These are phyloP conservation scores for Molorchus minor DNA, from an alignment of 2,888 invertebrate species.

Conservation along the genomic window DNA sequence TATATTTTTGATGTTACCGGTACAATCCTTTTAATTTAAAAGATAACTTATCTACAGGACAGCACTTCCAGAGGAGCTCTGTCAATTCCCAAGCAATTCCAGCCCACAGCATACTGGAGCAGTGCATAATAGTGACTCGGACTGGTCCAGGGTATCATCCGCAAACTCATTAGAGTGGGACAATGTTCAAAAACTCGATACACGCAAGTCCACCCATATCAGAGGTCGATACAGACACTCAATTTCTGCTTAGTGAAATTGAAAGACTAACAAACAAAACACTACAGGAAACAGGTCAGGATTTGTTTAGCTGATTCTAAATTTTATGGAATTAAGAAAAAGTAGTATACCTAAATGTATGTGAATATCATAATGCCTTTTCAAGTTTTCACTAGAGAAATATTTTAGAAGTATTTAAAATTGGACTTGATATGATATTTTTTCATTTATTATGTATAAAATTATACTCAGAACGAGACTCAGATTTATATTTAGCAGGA, in stretches of 20 bases:
- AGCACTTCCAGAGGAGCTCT: constrained; percentile 50
- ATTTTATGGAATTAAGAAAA: too few species aligned
- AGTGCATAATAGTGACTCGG: constrained; percentile 58
- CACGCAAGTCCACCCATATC: constrained; percentile 60
- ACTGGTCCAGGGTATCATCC: constrained; percentile 71
- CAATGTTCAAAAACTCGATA: constrained; percentile 64
- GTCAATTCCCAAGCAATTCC: constrained; percentile 47
- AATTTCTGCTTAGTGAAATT: constrained; percentile 72
- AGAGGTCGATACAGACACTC: constrained; percentile 71
- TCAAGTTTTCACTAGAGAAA: neutral
- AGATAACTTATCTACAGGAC: constrained; percentile 47
- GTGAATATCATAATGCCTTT: neutral
- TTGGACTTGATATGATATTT: too few species aligned
- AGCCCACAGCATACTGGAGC: constrained; percentile 51
- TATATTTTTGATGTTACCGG: too few species aligned
- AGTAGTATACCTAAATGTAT: neutral
- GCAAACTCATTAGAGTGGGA: constrained; percentile 78
- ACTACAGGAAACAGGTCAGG: constrained; percentile 71
- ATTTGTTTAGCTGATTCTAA: constrained; percentile 56
- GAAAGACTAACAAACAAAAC: constrained; percentile 73
- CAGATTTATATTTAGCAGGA: too few species aligned
- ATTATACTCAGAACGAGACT: too few species aligned
- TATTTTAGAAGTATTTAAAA: neutral
- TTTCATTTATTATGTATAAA: neutral
- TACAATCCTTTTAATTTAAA: too few species aligned